Percentiles rank a stretch among this genome's conserved stretches.
phyloP scores from a whole-genome alignment of 2,888 invertebrate species.

The Drosophila mimica region DNA sequence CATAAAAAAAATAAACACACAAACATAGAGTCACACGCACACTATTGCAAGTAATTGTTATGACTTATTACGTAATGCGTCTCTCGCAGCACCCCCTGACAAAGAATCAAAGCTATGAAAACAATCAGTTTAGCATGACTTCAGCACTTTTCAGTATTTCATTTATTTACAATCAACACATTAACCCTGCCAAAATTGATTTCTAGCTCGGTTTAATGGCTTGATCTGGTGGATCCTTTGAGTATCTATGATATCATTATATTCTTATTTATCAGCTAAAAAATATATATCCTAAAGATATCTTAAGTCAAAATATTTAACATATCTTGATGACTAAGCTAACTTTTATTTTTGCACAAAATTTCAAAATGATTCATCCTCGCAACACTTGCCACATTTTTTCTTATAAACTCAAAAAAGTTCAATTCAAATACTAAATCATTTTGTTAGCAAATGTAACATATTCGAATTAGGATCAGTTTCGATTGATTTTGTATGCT shows the following conservation, averaged over 20 bases:
- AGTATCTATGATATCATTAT: not conserved
- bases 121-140: slow-evolving; percentile 37
- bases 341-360: not conserved
- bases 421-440: not conserved
- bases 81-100: slow-evolving; percentile 30
- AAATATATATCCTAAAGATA: not conserved
- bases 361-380: not conserved
- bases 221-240: slow-evolving; percentile 2
- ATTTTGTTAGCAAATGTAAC: no score
- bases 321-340: not conserved
- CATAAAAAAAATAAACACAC: not conserved
- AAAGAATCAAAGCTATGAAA: slow-evolving; percentile 13
- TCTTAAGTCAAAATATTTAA: not conserved
- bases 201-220: not conserved
- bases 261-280: not conserved
- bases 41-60: slow-evolving; percentile 38
- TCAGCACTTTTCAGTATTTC: slow-evolving; percentile 21
- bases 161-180: slow-evolving; percentile 16
- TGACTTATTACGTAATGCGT: slow-evolving; percentile 51
- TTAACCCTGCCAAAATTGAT: slow-evolving; percentile 26
- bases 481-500: not conserved
- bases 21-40: slow-evolving; percentile 10
- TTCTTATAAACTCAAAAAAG: not conserved
- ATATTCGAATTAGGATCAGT: not conserved
- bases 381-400: not conserved